Evolutionary conservation across 2,113 vertebrate species (phyloP).

Genomic region (Ardeotis arabs): DNA sequence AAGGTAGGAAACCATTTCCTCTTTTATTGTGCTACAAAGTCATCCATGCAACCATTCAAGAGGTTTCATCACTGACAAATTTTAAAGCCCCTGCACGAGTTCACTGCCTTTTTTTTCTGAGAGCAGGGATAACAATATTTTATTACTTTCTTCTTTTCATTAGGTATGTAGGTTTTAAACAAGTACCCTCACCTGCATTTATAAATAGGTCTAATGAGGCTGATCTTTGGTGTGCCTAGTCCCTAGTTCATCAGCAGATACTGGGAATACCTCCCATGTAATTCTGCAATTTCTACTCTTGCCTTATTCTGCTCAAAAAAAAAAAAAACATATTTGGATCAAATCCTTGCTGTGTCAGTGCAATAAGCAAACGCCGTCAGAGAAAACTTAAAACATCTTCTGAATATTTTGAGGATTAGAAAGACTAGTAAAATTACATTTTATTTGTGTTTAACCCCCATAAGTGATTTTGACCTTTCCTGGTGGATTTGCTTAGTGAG

Average conservation of each 20-base stretch:
- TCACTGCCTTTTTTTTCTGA: not conserved
- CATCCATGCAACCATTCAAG: not conserved
- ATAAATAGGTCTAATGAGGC: not conserved
- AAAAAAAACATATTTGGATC: not conserved
- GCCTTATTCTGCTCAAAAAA: not conserved
- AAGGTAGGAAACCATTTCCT: not conserved
- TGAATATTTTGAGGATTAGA: not conserved
- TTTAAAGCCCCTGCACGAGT: not conserved
- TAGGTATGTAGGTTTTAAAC: not conserved
- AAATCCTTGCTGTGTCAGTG: not conserved
- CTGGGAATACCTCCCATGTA: not conserved
- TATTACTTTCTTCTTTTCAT: not conserved
- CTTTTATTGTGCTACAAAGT: not conserved
- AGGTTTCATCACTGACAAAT: not conserved
- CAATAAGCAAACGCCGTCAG: not conserved
- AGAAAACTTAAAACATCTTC: not conserved
- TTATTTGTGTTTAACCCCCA: not conserved
- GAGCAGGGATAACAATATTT: not conserved
- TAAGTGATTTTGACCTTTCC: conserved; percentile 40
- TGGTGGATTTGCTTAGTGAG: conserved; percentile 11
- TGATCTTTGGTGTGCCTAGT: not conserved
- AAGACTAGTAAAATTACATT: not conserved
- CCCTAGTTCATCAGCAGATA: not conserved
- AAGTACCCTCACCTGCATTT: not conserved
- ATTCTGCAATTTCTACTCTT: not conserved